Evolutionary conservation across 2,888 invertebrate species (phyloP).

Genomic region (Lasiommata megera): DNA sequence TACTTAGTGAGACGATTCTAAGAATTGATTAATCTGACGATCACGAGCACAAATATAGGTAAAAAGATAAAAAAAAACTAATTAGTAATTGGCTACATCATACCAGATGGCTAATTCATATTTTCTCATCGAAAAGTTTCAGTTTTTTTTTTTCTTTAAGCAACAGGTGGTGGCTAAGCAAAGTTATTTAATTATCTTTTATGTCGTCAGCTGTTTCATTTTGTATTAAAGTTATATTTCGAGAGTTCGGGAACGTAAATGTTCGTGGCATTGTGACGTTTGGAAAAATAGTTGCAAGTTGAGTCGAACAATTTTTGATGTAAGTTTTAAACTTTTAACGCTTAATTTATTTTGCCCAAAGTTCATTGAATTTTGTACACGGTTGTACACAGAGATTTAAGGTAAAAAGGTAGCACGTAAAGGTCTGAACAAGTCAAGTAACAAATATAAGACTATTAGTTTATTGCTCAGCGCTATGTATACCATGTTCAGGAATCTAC

Average conservation of each 20-base stretch:
- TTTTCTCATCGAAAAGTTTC: neutral
- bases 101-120: neutral
- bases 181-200: neutral
- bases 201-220: neutral
- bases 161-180: neutral
- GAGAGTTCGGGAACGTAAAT: neutral
- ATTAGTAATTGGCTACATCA: neutral
- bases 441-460: no score
- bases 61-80: neutral
- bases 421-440: no score
- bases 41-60: no score
- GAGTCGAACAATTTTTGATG: neutral
- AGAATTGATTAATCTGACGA: no score
- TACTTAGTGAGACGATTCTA: no score
- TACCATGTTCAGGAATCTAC: no score
- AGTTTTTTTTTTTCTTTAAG: neutral
- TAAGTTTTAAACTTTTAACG: neutral
- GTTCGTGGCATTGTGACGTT: neutral
- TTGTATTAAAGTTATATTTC: neutral
- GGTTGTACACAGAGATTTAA: no score
- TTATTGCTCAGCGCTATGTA: no score
- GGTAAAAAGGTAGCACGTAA: no score
- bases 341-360: no score
- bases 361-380: no score
- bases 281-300: neutral